Evolutionary conservation across 2,113 vertebrate species (phyloP), one percentile per base, ranked within the genome.

Genomic region (Zosterops pallidus): DNA sequence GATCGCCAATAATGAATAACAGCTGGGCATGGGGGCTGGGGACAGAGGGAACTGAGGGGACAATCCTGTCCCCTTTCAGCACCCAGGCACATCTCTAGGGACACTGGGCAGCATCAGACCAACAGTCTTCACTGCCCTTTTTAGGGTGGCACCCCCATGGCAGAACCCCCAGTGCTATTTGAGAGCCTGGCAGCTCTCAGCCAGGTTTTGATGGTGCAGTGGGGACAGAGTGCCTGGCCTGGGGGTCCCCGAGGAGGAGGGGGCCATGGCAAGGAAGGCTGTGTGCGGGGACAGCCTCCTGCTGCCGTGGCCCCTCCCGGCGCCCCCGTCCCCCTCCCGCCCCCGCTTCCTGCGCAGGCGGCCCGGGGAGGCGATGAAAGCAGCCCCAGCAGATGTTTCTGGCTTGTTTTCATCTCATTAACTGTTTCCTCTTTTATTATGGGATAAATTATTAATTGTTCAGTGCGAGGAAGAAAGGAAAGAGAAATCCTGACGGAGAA

Each of bases 391-490:
- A 97, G 97, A 96, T 97, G 97, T 97, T 97, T 93, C 84, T 93
- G 93, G 90, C 94, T 96, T 96, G 94, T 97, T 97, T 97, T 96
- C 96, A 96, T 96, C 96, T 97, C 96, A 94, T 95, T 96, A 97
- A 95, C 93, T 10, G 82, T 92, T 96, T 96, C 95, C 96, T 95
- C 92, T 96, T 96, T 94, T 96, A 97, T 97, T 96, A 96, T 49
- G 93, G 87, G 92, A 97, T 97, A 95, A 97, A 97, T 97, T 97
- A 97, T 97, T 96, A 97, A 97, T 96, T 96, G 96, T 91, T 96
- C 62, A 0, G 71, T 9, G 39, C 2, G 2, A 91, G 83, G 95
- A 96, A 91, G 95, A 96, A 96, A 96, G 93, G 85, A 84, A 96
- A 89, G 92, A 92, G 87, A 96, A 94, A 96, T 95, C 92, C 90